Evolutionary conservation across 1,140 invertebrate species (phyloP).

Genomic region (Drosophila bocki): DNA sequence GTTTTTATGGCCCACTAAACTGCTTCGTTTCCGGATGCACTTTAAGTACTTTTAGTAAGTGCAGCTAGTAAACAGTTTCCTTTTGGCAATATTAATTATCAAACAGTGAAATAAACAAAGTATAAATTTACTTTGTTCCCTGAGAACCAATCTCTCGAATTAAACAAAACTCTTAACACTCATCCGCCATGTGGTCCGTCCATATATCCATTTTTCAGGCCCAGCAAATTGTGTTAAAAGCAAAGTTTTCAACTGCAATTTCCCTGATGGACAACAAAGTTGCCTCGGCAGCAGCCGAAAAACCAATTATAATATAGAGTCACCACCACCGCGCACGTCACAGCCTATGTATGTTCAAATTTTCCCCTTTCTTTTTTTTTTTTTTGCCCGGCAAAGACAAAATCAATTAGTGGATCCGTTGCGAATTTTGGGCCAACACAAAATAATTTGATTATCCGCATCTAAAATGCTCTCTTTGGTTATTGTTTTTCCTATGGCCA

Average conservation of each 20-base stretch:
- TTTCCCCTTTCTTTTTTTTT: slow-evolving; percentile 7
- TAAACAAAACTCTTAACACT: slow-evolving; percentile 9
- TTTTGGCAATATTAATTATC: neutral
- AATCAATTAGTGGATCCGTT: slow-evolving; percentile 46
- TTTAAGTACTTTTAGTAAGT: neutral
- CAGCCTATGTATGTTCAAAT: neutral
- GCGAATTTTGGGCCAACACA: slow-evolving; percentile 12
- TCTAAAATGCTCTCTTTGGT: slow-evolving; percentile 4
- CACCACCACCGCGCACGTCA: neutral
- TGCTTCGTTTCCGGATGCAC: slow-evolving; percentile 9
- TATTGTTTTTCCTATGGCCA: slow-evolving; percentile 10
- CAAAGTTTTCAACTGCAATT: slow-evolving; percentile 25
- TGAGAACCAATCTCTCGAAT: neutral
- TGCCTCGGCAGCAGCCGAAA: slow-evolving; percentile 12
- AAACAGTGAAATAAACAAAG: neutral
- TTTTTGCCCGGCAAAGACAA: slow-evolving; percentile 13
- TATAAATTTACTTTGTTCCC: neutral
- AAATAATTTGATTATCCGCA: slow-evolving; percentile 21
- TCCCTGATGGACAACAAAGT: slow-evolving; percentile 38
- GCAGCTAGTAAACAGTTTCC: slow-evolving; percentile 1
- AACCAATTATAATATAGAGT: slow-evolving; percentile 36
- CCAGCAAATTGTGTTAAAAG: slow-evolving; percentile 12
- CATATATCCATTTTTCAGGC: neutral
- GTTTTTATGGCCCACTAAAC: slow-evolving; percentile 38
- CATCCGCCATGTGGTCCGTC: slow-evolving; percentile 30